Conservation (phyloP, 2,888 invertebrate genomes). For the Apoda limacodes region DNA sequence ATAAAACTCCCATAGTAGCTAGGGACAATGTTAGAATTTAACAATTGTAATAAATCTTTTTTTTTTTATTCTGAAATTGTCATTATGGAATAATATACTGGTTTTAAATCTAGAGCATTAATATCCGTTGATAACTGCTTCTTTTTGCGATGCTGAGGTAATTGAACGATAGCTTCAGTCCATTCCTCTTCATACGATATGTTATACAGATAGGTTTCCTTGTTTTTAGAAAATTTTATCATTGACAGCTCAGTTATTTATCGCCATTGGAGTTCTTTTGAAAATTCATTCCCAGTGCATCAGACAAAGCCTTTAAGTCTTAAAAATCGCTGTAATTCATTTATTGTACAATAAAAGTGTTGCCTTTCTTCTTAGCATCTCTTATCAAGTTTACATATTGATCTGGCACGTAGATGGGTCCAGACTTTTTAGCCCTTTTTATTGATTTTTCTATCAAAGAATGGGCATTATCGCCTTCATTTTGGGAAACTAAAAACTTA, state of each 20-base stretch:
- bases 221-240: constrained; percentile 16
- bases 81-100: constrained; percentile 4
- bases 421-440: constrained; percentile 19
- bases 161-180: constrained; percentile 12
- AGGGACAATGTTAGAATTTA: constrained; percentile 5
- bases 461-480: constrained; percentile 18
- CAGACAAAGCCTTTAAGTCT: constrained; percentile 13
- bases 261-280: constrained; percentile 12
- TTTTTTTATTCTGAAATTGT: constrained; percentile 5
- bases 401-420: constrained; percentile 19
- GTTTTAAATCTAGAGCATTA: constrained; percentile 7
- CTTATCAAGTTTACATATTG: constrained; percentile 18
- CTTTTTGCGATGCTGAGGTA: too few relatives aligned
- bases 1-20: constrained; percentile 8
- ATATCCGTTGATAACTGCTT: too few relatives aligned
- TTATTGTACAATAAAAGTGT: constrained; percentile 15
- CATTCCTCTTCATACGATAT: constrained; percentile 13
- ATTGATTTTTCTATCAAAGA: constrained; percentile 19
- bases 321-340: constrained; percentile 15
- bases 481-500: constrained; percentile 19
- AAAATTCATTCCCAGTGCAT: constrained; percentile 11
- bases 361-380: constrained; percentile 16
- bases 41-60: constrained; percentile 6
- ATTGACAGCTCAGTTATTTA: constrained; percentile 13
- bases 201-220: constrained; percentile 16